Percentiles rank a stretch among this genome's conserved stretches.
These are phyloP conservation scores for Agrotis exclamationis DNA, from an alignment of 2,888 invertebrate species.

Conservation along the genomic window DNA sequence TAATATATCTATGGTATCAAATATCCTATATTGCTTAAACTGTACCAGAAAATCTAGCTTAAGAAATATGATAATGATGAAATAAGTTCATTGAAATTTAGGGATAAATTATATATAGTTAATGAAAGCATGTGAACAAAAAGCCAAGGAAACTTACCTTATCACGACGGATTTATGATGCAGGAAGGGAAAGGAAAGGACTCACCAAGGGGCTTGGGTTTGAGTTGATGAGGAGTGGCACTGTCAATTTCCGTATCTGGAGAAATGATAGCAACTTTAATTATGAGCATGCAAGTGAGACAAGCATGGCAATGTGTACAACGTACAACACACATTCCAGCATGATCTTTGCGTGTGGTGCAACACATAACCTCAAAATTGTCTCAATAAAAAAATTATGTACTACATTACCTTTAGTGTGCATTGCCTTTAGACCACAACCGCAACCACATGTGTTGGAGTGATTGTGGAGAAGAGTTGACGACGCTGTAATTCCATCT, in stretches of 20 bases:
- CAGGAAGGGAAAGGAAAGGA: constrained; percentile 67
- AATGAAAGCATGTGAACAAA: constrained; percentile 4
- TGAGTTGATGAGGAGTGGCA: constrained; percentile 48
- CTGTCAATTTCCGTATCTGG: constrained; percentile 78
- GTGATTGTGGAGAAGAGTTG: constrained; percentile 89
- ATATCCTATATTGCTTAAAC: no score
- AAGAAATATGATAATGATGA: neutral
- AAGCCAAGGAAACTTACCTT: constrained; percentile 21
- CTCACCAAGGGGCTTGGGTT: constrained; percentile 85
- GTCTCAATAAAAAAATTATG: constrained; percentile 4
- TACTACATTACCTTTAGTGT: constrained; percentile 92
- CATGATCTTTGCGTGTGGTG: constrained; percentile 74
- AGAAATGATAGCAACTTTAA: constrained; percentile 49
- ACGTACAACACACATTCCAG: neutral
- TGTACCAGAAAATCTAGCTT: neutral
- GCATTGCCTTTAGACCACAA: constrained; percentile 92
- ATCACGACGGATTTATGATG: neutral
- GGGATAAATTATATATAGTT: no score
- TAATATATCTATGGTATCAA: no score
- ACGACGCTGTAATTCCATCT: constrained; percentile 76
- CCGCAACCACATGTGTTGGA: constrained; percentile 93
- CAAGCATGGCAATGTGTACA: neutral
- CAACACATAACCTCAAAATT: constrained; percentile 85
- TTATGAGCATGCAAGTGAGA: neutral
- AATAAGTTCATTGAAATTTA: neutral